Conservation (phyloP, 2,797 vertebrate genomes). For the Sarcophilus harrisii region DNA sequence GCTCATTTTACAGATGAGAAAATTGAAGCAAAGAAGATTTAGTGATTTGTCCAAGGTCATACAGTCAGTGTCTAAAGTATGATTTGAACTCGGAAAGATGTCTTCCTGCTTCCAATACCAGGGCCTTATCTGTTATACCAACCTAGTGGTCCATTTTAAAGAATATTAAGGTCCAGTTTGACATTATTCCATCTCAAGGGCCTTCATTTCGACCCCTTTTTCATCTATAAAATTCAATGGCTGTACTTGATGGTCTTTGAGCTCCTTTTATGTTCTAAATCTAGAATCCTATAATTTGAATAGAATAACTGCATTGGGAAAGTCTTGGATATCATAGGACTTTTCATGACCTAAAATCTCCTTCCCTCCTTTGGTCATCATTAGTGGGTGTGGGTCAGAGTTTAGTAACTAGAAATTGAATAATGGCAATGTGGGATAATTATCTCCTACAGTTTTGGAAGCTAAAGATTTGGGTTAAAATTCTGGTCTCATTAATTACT, state of each 20-base stretch:
- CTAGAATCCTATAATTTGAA: neutral
- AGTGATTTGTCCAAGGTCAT: no score
- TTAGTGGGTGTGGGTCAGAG: neutral
- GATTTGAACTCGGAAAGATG: no score
- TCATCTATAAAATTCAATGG: neutral
- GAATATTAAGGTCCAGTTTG: neutral
- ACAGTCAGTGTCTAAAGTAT: no score
- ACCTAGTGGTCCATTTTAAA: no score
- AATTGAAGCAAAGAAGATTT: no score
- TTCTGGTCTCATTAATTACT: neutral
- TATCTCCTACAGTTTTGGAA: neutral
- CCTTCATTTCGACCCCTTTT: neutral
- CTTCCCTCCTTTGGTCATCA: neutral
- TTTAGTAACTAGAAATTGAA: neutral
- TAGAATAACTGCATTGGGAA: neutral
- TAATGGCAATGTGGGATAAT: neutral
- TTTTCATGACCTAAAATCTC: neutral
- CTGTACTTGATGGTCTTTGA: neutral
- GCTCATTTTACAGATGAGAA: no score
- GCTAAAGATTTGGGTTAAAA: neutral
- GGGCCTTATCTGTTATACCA: no score
- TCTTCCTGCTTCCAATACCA: no score
- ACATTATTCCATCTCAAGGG: no score
- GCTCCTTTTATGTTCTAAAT: neutral
- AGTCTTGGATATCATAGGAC: neutral